Base-by-base conservation (phyloP, 2,797 vertebrate genomes). In the Gallirallus australis region DNA sequence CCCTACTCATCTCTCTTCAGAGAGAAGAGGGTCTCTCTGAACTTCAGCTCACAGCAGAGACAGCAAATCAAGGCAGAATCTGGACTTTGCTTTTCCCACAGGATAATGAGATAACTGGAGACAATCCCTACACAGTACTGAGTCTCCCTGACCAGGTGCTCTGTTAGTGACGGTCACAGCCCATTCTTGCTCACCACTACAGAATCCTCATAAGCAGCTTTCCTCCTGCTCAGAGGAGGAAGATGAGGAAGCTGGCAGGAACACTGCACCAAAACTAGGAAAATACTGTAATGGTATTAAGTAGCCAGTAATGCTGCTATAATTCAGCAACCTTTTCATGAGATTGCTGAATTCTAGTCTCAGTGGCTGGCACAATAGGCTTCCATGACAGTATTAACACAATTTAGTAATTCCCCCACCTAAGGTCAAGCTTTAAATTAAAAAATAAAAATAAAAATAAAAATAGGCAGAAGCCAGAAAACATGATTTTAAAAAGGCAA, bases 101-200 rank as follows among this genome's bases (percentile, higher is more conserved):
- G 18, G 2, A 23, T 7, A 69, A 11, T 14, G 39, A 60, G 27
- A 30, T 3, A 77, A 50, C 2, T 0, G 2, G 50, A 37, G 8
- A 35, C 16, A 52, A 57, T 9, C 8, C 33, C 27, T 5, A 1
- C 0, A 4, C 50, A 65, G 39, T 7, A 21, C 4, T 17, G 23
- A 40, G 12, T 33, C 23, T 50, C n/a, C 12, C 47, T 28, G 6
- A 47, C 7, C 11, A 59, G 28, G 16, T 8, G 11, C 20, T 81
- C 35, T 23, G 33, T 24, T 42, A 39, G 10, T 1, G 18, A 59
- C 0, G 4, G 50, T 48, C n/a, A 64, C 9, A 69, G 70, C 15
- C 33, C 9, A 5, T 19, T 18, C 61, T 23, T 61, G 33, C 18
- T 40, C 37, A 33, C 15, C 39, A 27, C 2, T 0, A n/a, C 6